These are phyloP conservation scores for Neodon shergylaensis DNA, from an alignment of 2,113 vertebrate genomes.

Conservation along the genomic window DNA sequence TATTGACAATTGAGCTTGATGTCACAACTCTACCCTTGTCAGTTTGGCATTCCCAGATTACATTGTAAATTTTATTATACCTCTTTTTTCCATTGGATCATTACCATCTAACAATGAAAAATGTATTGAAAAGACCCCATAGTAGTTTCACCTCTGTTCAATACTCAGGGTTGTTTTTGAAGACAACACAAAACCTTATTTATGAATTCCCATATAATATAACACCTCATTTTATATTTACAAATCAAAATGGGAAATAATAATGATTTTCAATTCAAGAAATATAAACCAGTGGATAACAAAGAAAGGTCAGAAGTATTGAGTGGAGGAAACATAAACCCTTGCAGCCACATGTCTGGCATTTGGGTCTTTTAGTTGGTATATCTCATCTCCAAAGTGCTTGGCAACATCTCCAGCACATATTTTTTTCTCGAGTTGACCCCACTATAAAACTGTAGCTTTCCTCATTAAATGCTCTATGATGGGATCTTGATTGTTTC, in stretches of 20 bases:
- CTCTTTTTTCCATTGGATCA: neutral
- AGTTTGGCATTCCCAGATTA: neutral
- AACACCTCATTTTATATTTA: neutral
- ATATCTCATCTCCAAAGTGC: neutral
- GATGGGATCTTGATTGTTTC: neutral
- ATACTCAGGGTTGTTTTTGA: neutral
- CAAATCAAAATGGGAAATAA: neutral
- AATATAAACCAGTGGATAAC: neutral
- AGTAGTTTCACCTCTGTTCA: neutral
- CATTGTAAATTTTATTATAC: neutral
- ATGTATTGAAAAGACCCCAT: too few species aligned
- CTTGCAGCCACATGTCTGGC: neutral
- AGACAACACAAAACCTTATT: neutral
- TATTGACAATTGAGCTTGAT: too few species aligned
- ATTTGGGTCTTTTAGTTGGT: neutral
- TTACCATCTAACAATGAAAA: neutral
- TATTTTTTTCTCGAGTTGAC: neutral
- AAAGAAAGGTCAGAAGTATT: neutral
- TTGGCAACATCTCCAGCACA: neutral
- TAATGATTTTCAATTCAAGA: neutral
- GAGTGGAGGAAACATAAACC: neutral
- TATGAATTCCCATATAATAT: neutral
- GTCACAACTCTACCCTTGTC: neutral
- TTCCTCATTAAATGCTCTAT: neutral
- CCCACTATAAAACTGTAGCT: neutral